Evolutionary conservation across 2,888 invertebrate genomes (phyloP).

Genomic region (Oeneis ivallda): DNA sequence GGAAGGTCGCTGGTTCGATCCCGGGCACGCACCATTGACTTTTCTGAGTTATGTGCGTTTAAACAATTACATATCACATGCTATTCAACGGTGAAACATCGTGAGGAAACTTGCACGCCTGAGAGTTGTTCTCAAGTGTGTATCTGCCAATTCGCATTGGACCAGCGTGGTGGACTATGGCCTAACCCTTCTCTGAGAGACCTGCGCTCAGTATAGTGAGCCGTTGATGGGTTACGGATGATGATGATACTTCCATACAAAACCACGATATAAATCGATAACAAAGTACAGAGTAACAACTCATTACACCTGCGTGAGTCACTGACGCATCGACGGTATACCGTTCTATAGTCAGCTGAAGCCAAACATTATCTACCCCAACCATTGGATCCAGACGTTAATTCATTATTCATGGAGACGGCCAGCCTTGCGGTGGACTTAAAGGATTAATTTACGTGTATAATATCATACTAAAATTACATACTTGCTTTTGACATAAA

Average conservation of each 20-base stretch:
- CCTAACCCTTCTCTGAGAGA: too few relatives aligned
- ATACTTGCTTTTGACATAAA: background rate
- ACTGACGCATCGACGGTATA: background rate
- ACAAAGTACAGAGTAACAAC: background rate
- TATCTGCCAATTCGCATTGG: too few relatives aligned
- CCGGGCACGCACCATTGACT: too few relatives aligned
- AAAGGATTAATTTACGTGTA: constrained; percentile 8
- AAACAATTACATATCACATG: too few relatives aligned
- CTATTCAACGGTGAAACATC: too few relatives aligned
- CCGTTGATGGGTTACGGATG: too few relatives aligned
- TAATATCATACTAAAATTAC: background rate
- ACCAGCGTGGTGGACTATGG: too few relatives aligned
- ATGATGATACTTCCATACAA: background rate
- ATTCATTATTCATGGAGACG: constrained; percentile 13
- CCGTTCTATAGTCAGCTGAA: constrained; percentile 21
- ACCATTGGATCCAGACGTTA: constrained; percentile 27
- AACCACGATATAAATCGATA: constrained; percentile 11
- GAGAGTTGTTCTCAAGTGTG: too few relatives aligned
- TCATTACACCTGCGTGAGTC: constrained; percentile 7
- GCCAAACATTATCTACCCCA: constrained; percentile 32
- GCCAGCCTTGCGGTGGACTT: background rate
- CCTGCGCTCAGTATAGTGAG: too few relatives aligned
- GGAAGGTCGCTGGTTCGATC: too few relatives aligned
- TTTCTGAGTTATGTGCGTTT: too few relatives aligned
- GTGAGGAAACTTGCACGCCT: too few relatives aligned